These are phyloP conservation scores for Myrmecophaga tridactyla DNA, from an alignment of 2,113 vertebrate genomes.

Conservation along the genomic window DNA sequence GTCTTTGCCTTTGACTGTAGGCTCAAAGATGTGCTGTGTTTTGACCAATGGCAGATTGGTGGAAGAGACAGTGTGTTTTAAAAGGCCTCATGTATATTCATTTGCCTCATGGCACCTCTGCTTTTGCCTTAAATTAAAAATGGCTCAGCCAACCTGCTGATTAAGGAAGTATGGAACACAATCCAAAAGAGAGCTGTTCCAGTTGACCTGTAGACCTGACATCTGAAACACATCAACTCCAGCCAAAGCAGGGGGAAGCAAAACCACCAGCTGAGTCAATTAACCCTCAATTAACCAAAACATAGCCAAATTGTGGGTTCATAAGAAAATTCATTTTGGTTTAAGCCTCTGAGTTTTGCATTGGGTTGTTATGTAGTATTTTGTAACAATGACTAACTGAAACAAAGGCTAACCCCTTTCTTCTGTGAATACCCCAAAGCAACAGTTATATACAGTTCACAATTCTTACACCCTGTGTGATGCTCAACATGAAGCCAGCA, in stretches of 20 bases:
- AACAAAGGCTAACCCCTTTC: neutral
- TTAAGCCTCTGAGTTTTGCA: neutral
- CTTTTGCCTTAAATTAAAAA: neutral
- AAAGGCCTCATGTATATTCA: neutral
- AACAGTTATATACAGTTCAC: neutral
- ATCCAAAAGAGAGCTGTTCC: neutral
- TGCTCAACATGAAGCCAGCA: neutral
- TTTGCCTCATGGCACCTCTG: neutral
- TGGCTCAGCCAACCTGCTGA: neutral
- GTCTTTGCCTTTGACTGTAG: neutral
- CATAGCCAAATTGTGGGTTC: neutral
- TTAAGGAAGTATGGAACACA: neutral
- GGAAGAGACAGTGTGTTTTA: neutral
- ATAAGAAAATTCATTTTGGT: neutral
- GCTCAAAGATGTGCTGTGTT: neutral
- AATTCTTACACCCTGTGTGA: neutral
- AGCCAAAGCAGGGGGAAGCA: neutral
- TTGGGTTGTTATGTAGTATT: neutral
- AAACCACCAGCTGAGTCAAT: neutral
- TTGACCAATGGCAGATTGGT: neutral
- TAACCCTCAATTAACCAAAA: neutral
- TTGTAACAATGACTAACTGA: neutral
- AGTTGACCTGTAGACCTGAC: neutral
- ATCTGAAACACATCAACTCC: neutral
- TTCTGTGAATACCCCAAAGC: neutral